Percentiles rank a stretch among this genome's conserved stretches.
phyloP scores from a whole-genome alignment of 2,113 vertebrate genomes.

The Monarcha castaneiventris region DNA sequence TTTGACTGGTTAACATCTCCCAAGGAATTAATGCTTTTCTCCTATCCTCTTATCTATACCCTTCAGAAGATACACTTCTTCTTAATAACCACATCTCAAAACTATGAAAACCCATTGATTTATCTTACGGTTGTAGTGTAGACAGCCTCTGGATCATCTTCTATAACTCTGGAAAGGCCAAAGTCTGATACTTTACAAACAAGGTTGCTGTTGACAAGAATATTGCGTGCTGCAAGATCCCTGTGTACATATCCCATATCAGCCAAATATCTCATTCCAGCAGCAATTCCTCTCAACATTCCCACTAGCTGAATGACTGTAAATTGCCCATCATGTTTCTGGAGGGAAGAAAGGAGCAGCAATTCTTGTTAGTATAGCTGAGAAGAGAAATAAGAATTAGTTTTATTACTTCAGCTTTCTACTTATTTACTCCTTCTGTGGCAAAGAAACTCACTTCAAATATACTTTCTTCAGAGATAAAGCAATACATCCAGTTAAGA shows the following conservation, averaged over 20 bases:
- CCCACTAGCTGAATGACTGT: constrained; percentile 97
- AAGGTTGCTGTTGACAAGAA: constrained; percentile 99
- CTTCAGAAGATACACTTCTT: neutral
- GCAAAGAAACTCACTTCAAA: neutral
- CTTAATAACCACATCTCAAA: neutral
- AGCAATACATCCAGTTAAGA: neutral
- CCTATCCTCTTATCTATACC: neutral
- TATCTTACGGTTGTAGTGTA: constrained; percentile 96
- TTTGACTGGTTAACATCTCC: neutral
- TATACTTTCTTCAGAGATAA: neutral
- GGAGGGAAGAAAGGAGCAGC: constrained; percentile 51
- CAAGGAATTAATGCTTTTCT: neutral
- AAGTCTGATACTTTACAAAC: constrained; percentile 99
- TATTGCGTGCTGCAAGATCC: constrained; percentile 95
- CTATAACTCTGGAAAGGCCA: constrained; percentile 95
- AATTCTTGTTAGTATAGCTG: constrained; percentile 26
- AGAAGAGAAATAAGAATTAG: constrained; percentile 14
- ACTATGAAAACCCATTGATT: neutral
- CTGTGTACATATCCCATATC: constrained; percentile 99
- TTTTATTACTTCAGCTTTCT: neutral
- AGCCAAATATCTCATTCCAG: constrained; percentile 96
- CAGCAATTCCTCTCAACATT: constrained; percentile 96
- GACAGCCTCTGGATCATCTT: constrained; percentile 97
- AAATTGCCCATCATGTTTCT: constrained; percentile 98
- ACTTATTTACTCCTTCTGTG: neutral